Evolutionary conservation across 2,888 invertebrate genomes (phyloP).

Genomic region (Hoplodrina ambigua): DNA sequence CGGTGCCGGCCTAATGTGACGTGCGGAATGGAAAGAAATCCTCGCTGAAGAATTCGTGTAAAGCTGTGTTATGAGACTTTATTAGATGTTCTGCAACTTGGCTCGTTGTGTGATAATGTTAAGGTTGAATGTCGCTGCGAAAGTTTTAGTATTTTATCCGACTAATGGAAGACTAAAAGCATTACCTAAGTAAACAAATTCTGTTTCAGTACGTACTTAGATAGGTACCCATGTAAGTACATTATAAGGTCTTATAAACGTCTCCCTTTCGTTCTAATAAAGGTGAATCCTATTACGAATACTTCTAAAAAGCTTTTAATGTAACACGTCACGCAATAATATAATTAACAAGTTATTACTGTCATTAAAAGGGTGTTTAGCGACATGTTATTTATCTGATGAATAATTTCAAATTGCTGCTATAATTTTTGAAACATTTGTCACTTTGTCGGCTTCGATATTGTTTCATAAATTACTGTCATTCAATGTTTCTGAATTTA

Average conservation of each 20-base stretch:
- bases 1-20: slow-evolving; percentile 80
- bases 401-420: slow-evolving; percentile 24
- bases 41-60: slow-evolving; percentile 79
- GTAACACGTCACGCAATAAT: slow-evolving; percentile 76
- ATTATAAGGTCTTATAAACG: slow-evolving; percentile 9
- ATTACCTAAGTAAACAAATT: slow-evolving; percentile 13
- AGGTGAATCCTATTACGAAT: slow-evolving; percentile 43
- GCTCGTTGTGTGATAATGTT: slow-evolving; percentile 53
- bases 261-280: slow-evolving; percentile 33
- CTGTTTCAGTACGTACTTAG: not conserved
- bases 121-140: slow-evolving; percentile 31
- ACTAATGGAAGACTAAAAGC: slow-evolving; percentile 38
- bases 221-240: not conserved
- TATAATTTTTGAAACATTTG: slow-evolving; percentile 21
- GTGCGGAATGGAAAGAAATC: slow-evolving; percentile 80
- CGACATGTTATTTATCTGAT: slow-evolving; percentile 17
- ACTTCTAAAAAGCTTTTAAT: slow-evolving; percentile 62
- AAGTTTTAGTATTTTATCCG: slow-evolving; percentile 27
- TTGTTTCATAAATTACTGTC: slow-evolving; percentile 8
- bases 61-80: slow-evolving; percentile 79
- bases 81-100: slow-evolving; percentile 73
- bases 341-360: slow-evolving; percentile 74
- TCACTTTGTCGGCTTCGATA: slow-evolving; percentile 4
- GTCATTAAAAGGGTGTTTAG: slow-evolving; percentile 60
- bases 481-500: not conserved